A percentile compares a stretch with the other conserved stretches of the same genome.
Conservation (phyloP, 2,113 vertebrate species). For the Microtus montanus region DNA sequence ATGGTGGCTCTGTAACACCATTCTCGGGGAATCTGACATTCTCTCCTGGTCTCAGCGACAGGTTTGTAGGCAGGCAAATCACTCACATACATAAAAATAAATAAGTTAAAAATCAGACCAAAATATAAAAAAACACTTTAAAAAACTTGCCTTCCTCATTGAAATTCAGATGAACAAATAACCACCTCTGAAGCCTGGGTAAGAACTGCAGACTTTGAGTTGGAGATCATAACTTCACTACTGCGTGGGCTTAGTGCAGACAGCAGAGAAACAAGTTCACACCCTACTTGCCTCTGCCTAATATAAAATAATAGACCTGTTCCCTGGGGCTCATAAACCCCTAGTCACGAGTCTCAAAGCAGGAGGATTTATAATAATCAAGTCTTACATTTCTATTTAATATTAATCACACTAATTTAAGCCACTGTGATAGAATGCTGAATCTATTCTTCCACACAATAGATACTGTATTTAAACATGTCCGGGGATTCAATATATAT, state of each 20-base stretch:
- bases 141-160: background rate
- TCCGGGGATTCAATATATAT: background rate
- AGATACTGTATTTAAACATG: background rate
- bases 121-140: background rate
- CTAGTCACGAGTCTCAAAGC: background rate
- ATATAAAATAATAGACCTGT: background rate
- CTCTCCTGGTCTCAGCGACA: background rate
- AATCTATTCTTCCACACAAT: constrained; percentile 19
- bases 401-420: background rate
- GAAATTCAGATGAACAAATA: constrained; percentile 10
- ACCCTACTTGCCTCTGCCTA: constrained; percentile 45
- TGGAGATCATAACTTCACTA: constrained; percentile 26
- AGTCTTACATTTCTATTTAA: background rate
- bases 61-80: background rate
- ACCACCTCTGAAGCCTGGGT: constrained; percentile 34
- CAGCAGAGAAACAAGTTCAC: background rate
- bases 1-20: background rate
- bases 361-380: constrained; percentile 14
- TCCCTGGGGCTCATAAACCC: background rate
- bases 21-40: background rate
- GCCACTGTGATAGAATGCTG: background rate
- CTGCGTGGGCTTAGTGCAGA: constrained; percentile 2
- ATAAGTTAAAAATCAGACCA: background rate
- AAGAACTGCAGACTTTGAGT: constrained; percentile 52
- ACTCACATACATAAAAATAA: background rate